Evolutionary conservation across 1,140 invertebrate species (phyloP).

Genomic region (Bombus turneri): DNA sequence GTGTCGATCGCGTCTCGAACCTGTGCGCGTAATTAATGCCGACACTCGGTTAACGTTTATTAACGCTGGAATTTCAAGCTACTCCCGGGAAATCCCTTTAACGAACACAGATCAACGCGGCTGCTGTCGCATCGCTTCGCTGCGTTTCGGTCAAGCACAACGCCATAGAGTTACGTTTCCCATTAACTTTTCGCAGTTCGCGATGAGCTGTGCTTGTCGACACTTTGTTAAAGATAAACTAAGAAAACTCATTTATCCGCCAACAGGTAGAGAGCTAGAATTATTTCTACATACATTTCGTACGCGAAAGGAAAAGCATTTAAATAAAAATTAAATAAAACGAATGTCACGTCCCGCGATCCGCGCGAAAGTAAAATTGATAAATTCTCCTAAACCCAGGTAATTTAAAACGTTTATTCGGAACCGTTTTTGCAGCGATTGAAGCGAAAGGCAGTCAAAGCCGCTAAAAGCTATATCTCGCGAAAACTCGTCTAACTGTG

Average conservation of each 20-base stretch:
- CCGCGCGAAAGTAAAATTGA: too few relatives aligned
- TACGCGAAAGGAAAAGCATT: accelerated
- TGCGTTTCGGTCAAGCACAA: background rate
- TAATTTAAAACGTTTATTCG: too few relatives aligned
- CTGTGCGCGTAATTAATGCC: constrained; percentile 6
- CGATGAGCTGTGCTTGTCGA: background rate
- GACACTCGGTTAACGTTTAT: constrained; percentile 10
- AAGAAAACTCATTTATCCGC: background rate
- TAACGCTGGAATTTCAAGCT: background rate
- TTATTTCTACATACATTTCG: accelerated
- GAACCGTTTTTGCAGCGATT: too few relatives aligned
- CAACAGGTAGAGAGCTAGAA: accelerated
- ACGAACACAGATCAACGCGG: background rate
- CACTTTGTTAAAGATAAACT: background rate
- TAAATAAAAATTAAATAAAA: too few relatives aligned
- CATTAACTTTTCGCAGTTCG: background rate
- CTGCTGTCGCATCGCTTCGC: background rate
- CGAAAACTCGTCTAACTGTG: too few relatives aligned
- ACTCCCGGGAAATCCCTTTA: constrained; percentile 4
- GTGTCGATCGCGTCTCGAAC: constrained; percentile 30
- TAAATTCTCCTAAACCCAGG: too few relatives aligned
- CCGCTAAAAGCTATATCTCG: too few relatives aligned
- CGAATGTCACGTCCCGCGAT: too few relatives aligned
- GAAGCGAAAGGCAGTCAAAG: too few relatives aligned
- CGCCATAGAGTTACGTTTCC: background rate